Conservation (phyloP, 2,888 invertebrate species). For the Cremastinae sp. region DNA sequence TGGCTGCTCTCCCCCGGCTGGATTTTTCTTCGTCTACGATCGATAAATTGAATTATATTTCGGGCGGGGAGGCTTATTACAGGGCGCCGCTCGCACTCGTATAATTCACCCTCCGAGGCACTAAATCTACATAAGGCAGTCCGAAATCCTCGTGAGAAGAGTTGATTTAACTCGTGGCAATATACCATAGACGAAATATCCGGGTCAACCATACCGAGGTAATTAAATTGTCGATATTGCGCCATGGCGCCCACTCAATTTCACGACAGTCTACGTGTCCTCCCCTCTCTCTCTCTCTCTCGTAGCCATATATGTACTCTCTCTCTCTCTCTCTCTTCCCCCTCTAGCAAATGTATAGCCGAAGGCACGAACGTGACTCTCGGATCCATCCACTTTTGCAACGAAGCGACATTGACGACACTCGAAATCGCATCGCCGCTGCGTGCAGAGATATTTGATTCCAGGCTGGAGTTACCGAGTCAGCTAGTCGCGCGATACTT, state of each 20-base stretch:
- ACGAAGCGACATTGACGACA: slow-evolving; percentile 32
- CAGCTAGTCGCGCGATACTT: too few species aligned
- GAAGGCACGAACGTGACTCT: slow-evolving; percentile 1
- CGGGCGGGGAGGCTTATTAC: too few species aligned
- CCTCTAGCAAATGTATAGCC: background rate
- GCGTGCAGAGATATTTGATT: background rate
- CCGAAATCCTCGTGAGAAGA: slow-evolving; percentile 15
- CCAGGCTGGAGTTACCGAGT: too few species aligned
- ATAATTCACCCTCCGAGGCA: background rate
- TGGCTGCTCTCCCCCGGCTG: slow-evolving; percentile 1
- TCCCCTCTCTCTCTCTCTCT: background rate
- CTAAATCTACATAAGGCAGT: slow-evolving; percentile 6
- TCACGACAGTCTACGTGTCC: background rate
- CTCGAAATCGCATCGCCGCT: slow-evolving; percentile 44
- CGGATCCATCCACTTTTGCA: slow-evolving; percentile 23
- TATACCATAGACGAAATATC: slow-evolving; percentile 51
- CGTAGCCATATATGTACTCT: background rate
- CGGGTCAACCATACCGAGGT: slow-evolving; percentile 60
- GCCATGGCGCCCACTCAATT: slow-evolving; percentile 43
- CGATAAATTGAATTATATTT: too few species aligned
- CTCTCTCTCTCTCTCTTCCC: background rate
- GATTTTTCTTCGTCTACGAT: slow-evolving; percentile 1
- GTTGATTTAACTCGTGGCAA: background rate
- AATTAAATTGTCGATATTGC: slow-evolving; percentile 65
- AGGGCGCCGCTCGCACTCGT: slow-evolving; percentile 2